A percentile compares a stretch with the other conserved stretches of the same genome.
phyloP scores from a whole-genome alignment of 2,113 vertebrate species.

The Hippocampus abdominalis region DNA sequence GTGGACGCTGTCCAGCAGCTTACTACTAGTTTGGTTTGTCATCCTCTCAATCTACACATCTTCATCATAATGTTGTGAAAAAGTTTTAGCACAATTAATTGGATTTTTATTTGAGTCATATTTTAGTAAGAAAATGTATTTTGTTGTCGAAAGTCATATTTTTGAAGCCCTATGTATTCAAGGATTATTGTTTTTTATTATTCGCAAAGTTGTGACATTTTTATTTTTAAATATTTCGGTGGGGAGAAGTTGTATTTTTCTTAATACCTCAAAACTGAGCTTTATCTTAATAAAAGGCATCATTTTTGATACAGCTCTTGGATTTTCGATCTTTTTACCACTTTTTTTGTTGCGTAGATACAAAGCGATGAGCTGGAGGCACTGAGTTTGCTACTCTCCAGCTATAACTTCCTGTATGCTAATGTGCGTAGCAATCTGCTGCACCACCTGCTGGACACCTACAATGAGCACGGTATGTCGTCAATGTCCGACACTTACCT shows the following conservation, averaged over 20 bases:
- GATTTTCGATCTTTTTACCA: neutral
- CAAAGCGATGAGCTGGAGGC: slow-evolving; percentile 55
- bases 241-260: too few species aligned
- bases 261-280: too few species aligned
- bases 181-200: too few species aligned
- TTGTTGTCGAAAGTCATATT: too few species aligned
- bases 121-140: too few species aligned
- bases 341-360: slow-evolving; percentile 56
- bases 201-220: too few species aligned
- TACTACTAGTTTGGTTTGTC: slow-evolving; percentile 74
- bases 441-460: slow-evolving; percentile 72
- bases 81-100: too few species aligned
- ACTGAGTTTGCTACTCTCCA: slow-evolving; percentile 73
- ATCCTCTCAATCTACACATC: neutral
- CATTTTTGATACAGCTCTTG: neutral
- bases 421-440: slow-evolving; percentile 73
- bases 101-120: too few species aligned
- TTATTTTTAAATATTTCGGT: too few species aligned
- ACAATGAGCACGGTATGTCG: slow-evolving; percentile 70
- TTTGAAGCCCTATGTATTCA: too few species aligned
- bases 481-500: neutral
- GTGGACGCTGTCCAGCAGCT: slow-evolving; percentile 72
- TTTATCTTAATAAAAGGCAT: too few species aligned
- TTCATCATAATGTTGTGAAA: too few species aligned
- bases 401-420: slow-evolving; percentile 73